Evolutionary conservation across 2,113 vertebrate genomes (phyloP).

Genomic region (Passerina amoena): DNA sequence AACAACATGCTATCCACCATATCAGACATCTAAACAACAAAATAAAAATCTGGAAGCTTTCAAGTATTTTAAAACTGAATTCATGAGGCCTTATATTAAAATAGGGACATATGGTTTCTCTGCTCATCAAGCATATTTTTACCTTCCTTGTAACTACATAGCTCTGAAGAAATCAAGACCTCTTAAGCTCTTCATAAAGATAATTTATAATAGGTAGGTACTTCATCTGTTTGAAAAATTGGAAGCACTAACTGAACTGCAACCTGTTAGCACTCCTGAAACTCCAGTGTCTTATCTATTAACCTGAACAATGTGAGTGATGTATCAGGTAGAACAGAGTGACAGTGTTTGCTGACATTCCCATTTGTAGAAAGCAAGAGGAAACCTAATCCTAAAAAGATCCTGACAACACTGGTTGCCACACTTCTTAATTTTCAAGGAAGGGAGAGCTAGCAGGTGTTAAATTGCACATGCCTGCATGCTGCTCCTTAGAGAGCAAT

Average conservation of each 20-base stretch:
- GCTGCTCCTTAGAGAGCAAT: not conserved
- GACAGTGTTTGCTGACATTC: slow-evolving; percentile 37
- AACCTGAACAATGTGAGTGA: not conserved
- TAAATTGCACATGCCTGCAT: not conserved
- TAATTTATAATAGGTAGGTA: not conserved
- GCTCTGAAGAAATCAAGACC: not conserved
- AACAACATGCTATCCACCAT: not conserved
- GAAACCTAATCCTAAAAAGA: slow-evolving; percentile 35
- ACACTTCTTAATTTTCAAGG: not conserved
- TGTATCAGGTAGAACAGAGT: not conserved
- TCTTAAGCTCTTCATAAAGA: not conserved
- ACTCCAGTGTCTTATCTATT: not conserved
- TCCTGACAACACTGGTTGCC: not conserved
- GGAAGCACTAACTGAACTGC: not conserved
- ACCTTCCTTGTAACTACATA: not conserved
- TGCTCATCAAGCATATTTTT: not conserved
- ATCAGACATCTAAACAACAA: not conserved
- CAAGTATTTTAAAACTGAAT: not conserved
- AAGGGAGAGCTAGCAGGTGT: not conserved
- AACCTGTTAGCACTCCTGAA: not conserved
- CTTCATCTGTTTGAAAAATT: not conserved
- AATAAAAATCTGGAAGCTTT: slow-evolving; percentile 10
- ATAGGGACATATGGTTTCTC: not conserved
- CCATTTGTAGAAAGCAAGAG: slow-evolving; percentile 23
- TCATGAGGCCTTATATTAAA: not conserved